phyloP scores from a whole-genome alignment of 1,140 invertebrate genomes.

The Ceratitis capitata region DNA sequence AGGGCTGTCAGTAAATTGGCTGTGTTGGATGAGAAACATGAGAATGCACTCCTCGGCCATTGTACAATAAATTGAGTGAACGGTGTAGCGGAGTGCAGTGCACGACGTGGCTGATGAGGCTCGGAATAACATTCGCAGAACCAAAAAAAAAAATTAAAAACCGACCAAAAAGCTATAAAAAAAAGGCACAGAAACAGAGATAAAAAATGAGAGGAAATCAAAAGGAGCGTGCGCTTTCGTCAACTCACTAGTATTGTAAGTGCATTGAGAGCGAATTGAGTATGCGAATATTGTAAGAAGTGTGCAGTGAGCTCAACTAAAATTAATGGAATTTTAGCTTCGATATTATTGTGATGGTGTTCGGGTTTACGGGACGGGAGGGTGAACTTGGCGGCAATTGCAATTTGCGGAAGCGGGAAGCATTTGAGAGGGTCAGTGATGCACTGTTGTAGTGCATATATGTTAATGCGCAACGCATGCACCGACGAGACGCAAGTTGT shows the following conservation, averaged over 20 bases:
- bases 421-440: conserved; percentile 34
- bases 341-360: not conserved
- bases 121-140: not conserved
- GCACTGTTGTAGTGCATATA: not conserved
- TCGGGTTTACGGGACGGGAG: too few relatives aligned
- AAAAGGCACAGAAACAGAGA: not conserved
- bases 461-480: not conserved
- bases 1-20: not conserved
- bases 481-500: not conserved
- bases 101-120: not conserved
- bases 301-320: not conserved
- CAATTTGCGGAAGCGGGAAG: conserved; percentile 29
- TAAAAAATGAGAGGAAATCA: not conserved
- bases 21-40: not conserved
- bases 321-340: not conserved
- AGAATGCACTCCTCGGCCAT: conserved; percentile 5
- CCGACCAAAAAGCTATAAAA: not conserved
- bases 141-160: not conserved
- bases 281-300: too few relatives aligned
- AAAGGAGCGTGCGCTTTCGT: not conserved
- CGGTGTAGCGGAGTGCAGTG: not conserved
- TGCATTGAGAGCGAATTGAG: not conserved
- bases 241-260: not conserved
- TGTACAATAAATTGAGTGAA: not conserved
- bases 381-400: conserved; percentile 1